Evolutionary conservation across 2,888 invertebrate genomes (phyloP).

Genomic region (Watsonalla cultraria): DNA sequence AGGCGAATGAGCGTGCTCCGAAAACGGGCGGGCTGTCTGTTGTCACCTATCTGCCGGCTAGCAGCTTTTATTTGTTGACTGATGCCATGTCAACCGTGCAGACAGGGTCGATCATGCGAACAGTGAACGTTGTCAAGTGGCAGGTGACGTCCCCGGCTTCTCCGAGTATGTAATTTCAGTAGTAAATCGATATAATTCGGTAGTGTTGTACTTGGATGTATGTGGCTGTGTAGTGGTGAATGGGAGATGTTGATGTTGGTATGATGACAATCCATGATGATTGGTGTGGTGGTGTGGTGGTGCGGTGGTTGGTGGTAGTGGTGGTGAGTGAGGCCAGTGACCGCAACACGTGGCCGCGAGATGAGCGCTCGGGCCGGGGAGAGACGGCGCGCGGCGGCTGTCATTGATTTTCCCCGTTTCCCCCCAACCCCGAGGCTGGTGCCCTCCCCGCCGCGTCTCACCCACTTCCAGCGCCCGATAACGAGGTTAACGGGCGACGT

Average conservation of each 20-base stretch:
- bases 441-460: slow-evolving; percentile 73
- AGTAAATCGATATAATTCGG: slow-evolving; percentile 13
- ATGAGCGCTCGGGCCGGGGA: slow-evolving; percentile 74
- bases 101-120: not conserved
- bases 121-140: not conserved
- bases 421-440: slow-evolving; percentile 55
- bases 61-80: slow-evolving; percentile 39
- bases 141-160: not conserved
- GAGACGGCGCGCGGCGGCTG: slow-evolving; percentile 77
- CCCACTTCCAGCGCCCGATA: slow-evolving; percentile 79
- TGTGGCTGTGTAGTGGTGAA: not conserved
- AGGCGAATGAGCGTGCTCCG: slow-evolving; percentile 45
- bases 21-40: slow-evolving; percentile 41
- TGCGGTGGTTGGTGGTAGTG: slow-evolving; percentile 17
- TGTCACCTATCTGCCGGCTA: slow-evolving; percentile 32
- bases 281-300: slow-evolving; percentile 29
- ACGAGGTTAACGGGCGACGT: slow-evolving; percentile 80
- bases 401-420: slow-evolving; percentile 77
- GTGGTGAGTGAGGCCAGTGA: slow-evolving; percentile 66
- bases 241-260: slow-evolving; percentile 16
- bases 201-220: slow-evolving; percentile 8
- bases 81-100: slow-evolving; percentile 19
- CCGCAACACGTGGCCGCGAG: slow-evolving; percentile 76
- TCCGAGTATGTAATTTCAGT: slow-evolving; percentile 10
- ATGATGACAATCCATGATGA: slow-evolving; percentile 24